phyloP scores from a whole-genome alignment of 2,113 vertebrate genomes.

The Glaucidium brasilianum region DNA sequence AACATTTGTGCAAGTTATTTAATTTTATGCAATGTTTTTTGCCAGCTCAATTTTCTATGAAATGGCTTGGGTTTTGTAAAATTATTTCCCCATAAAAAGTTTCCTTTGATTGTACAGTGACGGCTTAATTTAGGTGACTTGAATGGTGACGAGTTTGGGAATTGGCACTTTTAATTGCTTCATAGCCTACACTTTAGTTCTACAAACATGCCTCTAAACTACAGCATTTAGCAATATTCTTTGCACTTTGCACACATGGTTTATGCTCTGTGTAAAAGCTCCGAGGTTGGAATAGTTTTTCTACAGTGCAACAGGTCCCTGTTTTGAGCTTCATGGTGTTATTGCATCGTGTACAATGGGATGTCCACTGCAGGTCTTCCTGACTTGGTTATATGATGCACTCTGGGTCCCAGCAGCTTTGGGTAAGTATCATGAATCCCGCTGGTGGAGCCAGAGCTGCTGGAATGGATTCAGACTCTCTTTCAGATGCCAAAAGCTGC shows the following conservation, averaged over 20 bases:
- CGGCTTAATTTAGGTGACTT: background rate
- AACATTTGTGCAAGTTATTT: background rate
- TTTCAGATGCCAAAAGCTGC: background rate
- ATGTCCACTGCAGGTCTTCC: background rate
- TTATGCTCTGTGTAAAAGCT: background rate
- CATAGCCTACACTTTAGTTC: background rate
- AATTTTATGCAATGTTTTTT: background rate
- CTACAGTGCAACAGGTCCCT: background rate
- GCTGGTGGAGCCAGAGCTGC: background rate
- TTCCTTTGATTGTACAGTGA: background rate
- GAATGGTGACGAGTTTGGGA: background rate
- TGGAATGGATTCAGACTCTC: background rate
- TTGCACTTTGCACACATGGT: background rate
- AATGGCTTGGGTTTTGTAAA: background rate
- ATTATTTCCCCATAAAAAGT: background rate
- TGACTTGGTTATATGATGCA: background rate
- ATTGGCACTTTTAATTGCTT: background rate
- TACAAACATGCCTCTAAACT: background rate
- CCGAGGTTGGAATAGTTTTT: background rate
- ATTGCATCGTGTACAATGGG: accelerated
- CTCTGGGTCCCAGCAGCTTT: background rate
- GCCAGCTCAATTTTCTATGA: background rate
- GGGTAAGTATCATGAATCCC: background rate
- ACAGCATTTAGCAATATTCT: background rate
- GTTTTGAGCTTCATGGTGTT: background rate